phyloP scores from a whole-genome alignment of 37 sponge, comb jelly and placozoan species.

The Beroe ovata region DNA sequence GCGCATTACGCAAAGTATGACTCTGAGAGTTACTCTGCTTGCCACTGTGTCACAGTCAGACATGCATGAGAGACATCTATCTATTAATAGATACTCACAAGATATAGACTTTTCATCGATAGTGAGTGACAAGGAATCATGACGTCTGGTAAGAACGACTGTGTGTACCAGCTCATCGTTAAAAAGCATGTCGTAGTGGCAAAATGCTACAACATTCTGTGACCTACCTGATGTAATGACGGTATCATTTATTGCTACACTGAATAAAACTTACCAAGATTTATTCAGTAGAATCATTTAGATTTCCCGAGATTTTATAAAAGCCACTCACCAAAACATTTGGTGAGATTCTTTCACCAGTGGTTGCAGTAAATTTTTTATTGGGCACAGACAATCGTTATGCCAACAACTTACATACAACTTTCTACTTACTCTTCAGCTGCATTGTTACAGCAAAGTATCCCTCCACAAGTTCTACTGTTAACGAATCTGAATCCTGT shows the following conservation, averaged over 20 bases:
- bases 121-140: background rate
- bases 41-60: too few relatives aligned
- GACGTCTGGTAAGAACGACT: background rate
- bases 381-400: too few relatives aligned
- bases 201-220: constrained; percentile 20
- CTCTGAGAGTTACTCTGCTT: background rate
- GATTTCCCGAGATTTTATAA: too few relatives aligned
- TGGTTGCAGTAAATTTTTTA: too few relatives aligned
- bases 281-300: background rate
- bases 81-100: constrained; percentile 44
- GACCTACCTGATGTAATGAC: constrained; percentile 4
- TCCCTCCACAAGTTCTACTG: constrained; percentile 23
- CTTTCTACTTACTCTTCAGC: constrained; percentile 7
- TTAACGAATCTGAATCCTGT: background rate
- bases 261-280: background rate
- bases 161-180: constrained; percentile 25
- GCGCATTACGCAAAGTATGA: background rate
- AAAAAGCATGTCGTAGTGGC: constrained; percentile 12
- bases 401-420: too few relatives aligned
- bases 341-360: too few relatives aligned
- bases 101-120: background rate
- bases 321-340: too few relatives aligned
- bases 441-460: constrained; percentile 53
- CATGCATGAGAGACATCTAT: too few relatives aligned
- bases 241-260: background rate